Base-by-base conservation (phyloP, 2,888 invertebrate species). In the Hyposoter didymator region DNA sequence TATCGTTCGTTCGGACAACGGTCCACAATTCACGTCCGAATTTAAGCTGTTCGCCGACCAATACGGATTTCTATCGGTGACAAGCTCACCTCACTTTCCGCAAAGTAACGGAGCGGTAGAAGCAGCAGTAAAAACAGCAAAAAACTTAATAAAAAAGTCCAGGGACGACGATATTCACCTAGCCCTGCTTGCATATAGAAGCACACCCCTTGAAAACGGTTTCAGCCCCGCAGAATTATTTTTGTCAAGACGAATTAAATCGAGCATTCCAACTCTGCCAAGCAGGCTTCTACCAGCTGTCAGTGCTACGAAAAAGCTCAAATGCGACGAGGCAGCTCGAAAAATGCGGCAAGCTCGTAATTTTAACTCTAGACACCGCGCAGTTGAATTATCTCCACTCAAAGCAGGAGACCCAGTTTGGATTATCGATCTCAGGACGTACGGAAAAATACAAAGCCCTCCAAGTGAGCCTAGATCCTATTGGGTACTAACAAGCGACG, bases 51-150 rank as follows among this genome's bases (percentile, higher is more conserved):
- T 82, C 22, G 76, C 64, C 10, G 64, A 78, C n/a, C 47, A 66
- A 49, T 75, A 75, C 35, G 75, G 47, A 32, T 75, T 75, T 64
- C 75, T 6, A 1, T 19, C 35, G 10, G 75, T 78, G 22, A 76
- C 69, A 47, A 78, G 87, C 22, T 84, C 83, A 22, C 88, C 89
- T 10, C 75, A 87, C 49, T 87, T 84, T 43, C 79, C 85, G 6
- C 89, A 88, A 55, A 87, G 87, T 43, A 89, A 89, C 28, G 88
- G 88, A 3, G 66, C 55, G 0, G 85, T 82, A 17, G 88, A 89
- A 75, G 83, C 86, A 1, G 88, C 89, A 0, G 89, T 88, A 0
- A 87, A 87, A 43, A 86, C 59, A 28, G 73, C 73, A 22, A 74
- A 74, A 59, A 74, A 74, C 10, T 59, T 75, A n/a, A 32, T 66